Conservation (phyloP, 1,140 invertebrate species). For the Philopotamus ludificatus region DNA sequence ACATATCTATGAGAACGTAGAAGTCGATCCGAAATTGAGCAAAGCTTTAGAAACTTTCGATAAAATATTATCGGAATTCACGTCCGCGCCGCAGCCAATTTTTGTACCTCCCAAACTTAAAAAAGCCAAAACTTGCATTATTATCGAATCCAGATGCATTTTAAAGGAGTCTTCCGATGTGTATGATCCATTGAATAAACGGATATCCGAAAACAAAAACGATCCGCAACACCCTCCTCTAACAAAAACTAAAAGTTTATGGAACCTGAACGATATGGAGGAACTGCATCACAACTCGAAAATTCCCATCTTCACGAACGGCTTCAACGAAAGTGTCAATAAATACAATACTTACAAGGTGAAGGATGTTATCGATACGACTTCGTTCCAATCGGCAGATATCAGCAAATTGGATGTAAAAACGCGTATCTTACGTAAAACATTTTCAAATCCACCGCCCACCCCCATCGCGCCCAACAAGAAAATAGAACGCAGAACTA, state of each 20-base stretch:
- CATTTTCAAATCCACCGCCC: conserved; percentile 54
- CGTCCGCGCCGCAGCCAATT: conserved; percentile 29
- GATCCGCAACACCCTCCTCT: conserved; percentile 51
- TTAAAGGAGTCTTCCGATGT: conserved; percentile 48
- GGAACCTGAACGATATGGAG: conserved; percentile 58
- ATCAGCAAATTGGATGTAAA: conserved; percentile 55
- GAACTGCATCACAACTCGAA: conserved; percentile 47
- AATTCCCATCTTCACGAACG: conserved; percentile 49
- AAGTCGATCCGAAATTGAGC: conserved; percentile 58
- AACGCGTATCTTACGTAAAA: conserved; percentile 56
- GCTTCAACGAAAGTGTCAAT: conserved; percentile 49
- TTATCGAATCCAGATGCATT: conserved; percentile 63
- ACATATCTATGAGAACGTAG: conserved; percentile 54
- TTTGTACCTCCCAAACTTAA: conserved; percentile 57
- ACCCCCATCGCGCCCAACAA: conserved; percentile 50
- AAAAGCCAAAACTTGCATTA: conserved; percentile 63
- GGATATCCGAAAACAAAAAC: conserved; percentile 45
- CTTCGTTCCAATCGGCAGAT: conserved; percentile 50
- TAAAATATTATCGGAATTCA: conserved; percentile 60
- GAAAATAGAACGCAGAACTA: conserved; percentile 50
- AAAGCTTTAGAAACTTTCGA: conserved; percentile 65
- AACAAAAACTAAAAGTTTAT: conserved; percentile 56
- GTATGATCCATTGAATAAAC: conserved; percentile 43
- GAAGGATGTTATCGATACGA: conserved; percentile 44
- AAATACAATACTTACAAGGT: conserved; percentile 57